Evolutionary conservation across 92 coral and sea anemone genomes (phyloP), one percentile per base, ranked within the genome.

Genomic region (Anthopleura xanthogrammica): DNA sequence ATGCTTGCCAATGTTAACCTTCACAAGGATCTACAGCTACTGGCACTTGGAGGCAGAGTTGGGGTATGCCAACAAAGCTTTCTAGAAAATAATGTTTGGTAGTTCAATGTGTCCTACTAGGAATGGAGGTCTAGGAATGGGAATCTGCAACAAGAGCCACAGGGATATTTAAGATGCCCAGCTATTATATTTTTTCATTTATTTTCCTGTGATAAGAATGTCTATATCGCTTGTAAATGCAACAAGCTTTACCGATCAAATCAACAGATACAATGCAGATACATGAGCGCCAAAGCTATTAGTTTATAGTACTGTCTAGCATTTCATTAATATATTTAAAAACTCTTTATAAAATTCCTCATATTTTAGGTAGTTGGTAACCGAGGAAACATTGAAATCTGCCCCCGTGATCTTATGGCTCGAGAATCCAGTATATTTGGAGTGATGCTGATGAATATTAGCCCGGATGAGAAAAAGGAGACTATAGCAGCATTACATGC

Each of bases 1-100:
- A 94, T 92, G 94, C 75, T 96, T 75, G 99, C 99, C 54, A 96
- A 92, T 89, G 92, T 85, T n/a, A 96, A 86, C 79, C 89, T 96
- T 39, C 87, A 88, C 29, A 90, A 91, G 50, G 99, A 96, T 75
- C 89, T 96, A 52, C 89, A 89, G 57, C 92, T 94, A 23, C 92
- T 94, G 56, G 94, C 98, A 16, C 55, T 50, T 24, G 85, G 87
- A 54, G 99, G 99, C 8, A 90, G 97, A 65, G 91, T 96, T 76
- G 98, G 90, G 90, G 98, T 91, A 80, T 58, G 93, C n/a, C 8
- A 24, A 5, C 54, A 52, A 36, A 77, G 12, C 22, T 65, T 68
- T 75, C 68, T 23, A 41, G 77, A 76, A 79, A 60, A 70, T 23
- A n/a, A 65, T 22, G 52, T 4, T 23, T 43, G 50, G 50, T 43